A percentile compares a stretch with the other conserved stretches of the same genome.
Conservation (phyloP, 2,797 vertebrate genomes). For the Alectoris magna region DNA sequence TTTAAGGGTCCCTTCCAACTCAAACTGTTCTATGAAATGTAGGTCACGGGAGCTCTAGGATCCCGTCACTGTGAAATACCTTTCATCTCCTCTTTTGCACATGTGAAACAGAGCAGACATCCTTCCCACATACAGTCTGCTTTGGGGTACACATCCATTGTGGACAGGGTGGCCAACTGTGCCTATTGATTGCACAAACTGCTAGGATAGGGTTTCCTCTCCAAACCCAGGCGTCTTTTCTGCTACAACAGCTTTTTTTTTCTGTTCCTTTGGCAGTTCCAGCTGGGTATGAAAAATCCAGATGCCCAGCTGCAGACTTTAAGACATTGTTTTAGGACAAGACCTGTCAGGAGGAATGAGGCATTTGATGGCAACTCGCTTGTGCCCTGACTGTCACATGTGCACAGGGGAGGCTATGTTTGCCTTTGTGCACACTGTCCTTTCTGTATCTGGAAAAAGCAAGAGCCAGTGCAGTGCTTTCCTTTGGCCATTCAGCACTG, state of each 20-base stretch:
- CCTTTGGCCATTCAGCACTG: constrained; percentile 16
- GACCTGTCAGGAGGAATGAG: constrained; percentile 43
- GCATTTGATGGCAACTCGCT: neutral
- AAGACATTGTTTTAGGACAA: constrained; percentile 36
- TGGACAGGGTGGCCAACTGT: neutral
- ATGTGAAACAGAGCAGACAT: neutral
- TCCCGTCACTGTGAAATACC: neutral
- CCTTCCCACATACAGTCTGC: neutral
- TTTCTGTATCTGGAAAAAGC: constrained; percentile 29
- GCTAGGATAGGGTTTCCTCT: neutral
- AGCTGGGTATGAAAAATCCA: neutral
- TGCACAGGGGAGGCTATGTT: constrained; percentile 44
- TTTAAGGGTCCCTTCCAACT: too few relatives aligned
- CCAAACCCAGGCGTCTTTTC: neutral
- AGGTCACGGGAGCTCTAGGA: neutral
- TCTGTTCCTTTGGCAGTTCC: constrained; percentile 39
- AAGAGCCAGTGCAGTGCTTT: constrained; percentile 19
- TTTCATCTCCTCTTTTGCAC: neutral
- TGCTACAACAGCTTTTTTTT: constrained; percentile 14
- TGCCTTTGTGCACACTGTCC: constrained; percentile 57
- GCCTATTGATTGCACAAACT: neutral
- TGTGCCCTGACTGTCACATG: constrained; percentile 17
- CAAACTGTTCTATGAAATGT: neutral
- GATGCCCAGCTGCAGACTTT: constrained; percentile 18
- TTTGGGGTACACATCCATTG: neutral